A percentile compares a stretch with the other conserved stretches of the same genome.
phyloP scores from a whole-genome alignment of 2,113 vertebrate genomes.

The Monopterus albus region DNA sequence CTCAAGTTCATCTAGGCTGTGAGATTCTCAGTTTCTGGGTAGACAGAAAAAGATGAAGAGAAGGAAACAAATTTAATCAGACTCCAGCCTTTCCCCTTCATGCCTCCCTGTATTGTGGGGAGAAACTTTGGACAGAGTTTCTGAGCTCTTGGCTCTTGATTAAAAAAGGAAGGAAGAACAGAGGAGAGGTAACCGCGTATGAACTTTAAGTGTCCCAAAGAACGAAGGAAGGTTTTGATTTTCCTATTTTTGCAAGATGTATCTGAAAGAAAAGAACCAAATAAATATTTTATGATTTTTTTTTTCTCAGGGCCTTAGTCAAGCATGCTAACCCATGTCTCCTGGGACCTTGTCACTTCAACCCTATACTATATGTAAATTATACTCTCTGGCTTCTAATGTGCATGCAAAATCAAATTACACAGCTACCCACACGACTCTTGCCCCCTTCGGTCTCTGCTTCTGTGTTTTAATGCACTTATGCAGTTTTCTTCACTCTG shows the following conservation, averaged over 20 bases:
- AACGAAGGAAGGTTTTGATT: constrained; percentile 78
- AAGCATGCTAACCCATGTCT: constrained; percentile 47
- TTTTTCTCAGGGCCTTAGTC: constrained; percentile 18
- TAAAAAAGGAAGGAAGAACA: constrained; percentile 66
- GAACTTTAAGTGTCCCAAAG: constrained; percentile 71
- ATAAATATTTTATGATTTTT: constrained; percentile 57
- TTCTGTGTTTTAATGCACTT: constrained; percentile 70
- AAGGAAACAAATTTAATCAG: constrained; percentile 54
- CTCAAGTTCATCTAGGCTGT: constrained; percentile 37
- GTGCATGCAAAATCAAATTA: constrained; percentile 76
- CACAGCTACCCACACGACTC: constrained; percentile 67
- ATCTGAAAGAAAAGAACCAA: constrained; percentile 54
- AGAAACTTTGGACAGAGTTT: constrained; percentile 60
- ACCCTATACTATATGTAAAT: constrained; percentile 64
- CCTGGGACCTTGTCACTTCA: constrained; percentile 55
- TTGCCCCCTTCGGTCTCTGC: constrained; percentile 57
- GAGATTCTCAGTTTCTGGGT: constrained; percentile 33
- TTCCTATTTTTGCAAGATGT: constrained; percentile 59
- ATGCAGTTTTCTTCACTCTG: constrained; percentile 57
- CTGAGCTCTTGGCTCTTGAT: constrained; percentile 64
- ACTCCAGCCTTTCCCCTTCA: constrained; percentile 53
- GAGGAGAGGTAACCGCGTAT: constrained; percentile 64
- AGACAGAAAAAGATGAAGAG: constrained; percentile 29
- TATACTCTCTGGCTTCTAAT: constrained; percentile 68
- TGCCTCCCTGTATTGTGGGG: constrained; percentile 69